Conservation (phyloP, 2,888 invertebrate genomes). For the Apodemia hepburni region DNA sequence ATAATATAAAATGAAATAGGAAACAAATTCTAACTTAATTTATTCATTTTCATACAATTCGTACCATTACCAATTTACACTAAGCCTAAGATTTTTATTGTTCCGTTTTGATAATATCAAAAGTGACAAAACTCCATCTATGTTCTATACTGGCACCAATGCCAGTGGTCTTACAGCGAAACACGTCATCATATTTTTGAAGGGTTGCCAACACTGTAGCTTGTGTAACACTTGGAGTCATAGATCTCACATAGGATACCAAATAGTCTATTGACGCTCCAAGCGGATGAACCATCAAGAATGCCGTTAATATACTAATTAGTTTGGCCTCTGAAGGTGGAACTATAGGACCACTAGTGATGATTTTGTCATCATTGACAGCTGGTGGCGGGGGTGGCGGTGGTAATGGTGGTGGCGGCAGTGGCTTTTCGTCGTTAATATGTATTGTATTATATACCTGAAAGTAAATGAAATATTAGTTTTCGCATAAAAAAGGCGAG, state of each 20-base stretch:
- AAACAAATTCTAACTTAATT: not conserved
- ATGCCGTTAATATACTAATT: conserved; percentile 60
- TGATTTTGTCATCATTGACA: conserved; percentile 36
- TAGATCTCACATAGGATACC: conserved; percentile 53
- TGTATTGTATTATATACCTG: conserved; percentile 34
- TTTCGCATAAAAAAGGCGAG: too few relatives aligned
- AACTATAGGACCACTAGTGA: conserved; percentile 34
- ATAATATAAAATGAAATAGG: not conserved
- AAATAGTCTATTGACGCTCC: conserved; percentile 59
- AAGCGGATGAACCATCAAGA: conserved; percentile 60
- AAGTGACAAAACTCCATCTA: conserved; percentile 53
- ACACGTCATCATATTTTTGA: conserved; percentile 52
- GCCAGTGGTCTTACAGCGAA: conserved; percentile 41
- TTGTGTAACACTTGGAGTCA: conserved; percentile 47
- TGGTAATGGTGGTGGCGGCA: conserved; percentile 40
- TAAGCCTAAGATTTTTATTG: conserved; percentile 8
- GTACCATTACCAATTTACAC: not conserved
- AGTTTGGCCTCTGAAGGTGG: conserved; percentile 55
- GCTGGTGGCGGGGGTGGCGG: conserved; percentile 35
- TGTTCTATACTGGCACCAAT: conserved; percentile 50
- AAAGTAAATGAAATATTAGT: conserved; percentile 10
- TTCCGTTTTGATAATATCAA: conserved; percentile 44
- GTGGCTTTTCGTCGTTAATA: conserved; percentile 38
- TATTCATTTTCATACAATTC: too few relatives aligned
- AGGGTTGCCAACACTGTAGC: conserved; percentile 43